Conservation (phyloP, 1,140 invertebrate genomes). For the Holcopasites calliopsidis region DNA sequence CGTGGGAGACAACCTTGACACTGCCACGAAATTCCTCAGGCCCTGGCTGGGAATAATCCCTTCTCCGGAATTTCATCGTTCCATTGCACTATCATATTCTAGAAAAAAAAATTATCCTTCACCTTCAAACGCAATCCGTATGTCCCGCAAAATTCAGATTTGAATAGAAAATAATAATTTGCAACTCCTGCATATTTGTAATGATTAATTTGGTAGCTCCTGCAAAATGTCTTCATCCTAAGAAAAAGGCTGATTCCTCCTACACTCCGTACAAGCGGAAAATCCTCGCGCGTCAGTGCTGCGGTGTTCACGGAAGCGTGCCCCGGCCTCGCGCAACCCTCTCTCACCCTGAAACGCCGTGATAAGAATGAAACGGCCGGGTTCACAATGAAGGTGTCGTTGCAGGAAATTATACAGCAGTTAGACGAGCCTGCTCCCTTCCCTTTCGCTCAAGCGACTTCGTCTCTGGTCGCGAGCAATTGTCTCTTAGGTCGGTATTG, state of each 20-base stretch:
- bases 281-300: conserved; percentile 7
- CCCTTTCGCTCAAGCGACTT: not conserved
- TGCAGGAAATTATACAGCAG: conserved; percentile 81
- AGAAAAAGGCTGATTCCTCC: too few species aligned
- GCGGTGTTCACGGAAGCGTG: conserved; percentile 19
- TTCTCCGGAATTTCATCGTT: not conserved
- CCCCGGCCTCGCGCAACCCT: conserved; percentile 39
- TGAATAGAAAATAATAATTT: too few species aligned
- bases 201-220: too few species aligned
- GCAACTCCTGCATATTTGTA: too few species aligned
- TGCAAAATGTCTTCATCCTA: too few species aligned
- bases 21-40: conserved; percentile 21
- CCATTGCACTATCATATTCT: too few species aligned
- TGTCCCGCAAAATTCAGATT: too few species aligned
- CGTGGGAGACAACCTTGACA: conserved; percentile 66
- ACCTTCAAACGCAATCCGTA: too few species aligned
- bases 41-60: not conserved
- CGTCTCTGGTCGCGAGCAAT: conserved; percentile 72
- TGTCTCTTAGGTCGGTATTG: conserved; percentile 77
- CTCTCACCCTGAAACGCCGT: conserved; percentile 34
- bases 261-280: not conserved
- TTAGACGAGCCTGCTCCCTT: conserved; percentile 72
- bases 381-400: conserved; percentile 80
- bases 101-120: too few species aligned
- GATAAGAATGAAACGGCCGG: conserved; percentile 77